phyloP scores from a whole-genome alignment of 1,140 invertebrate genomes.

The Saccostrea cuccullata region DNA sequence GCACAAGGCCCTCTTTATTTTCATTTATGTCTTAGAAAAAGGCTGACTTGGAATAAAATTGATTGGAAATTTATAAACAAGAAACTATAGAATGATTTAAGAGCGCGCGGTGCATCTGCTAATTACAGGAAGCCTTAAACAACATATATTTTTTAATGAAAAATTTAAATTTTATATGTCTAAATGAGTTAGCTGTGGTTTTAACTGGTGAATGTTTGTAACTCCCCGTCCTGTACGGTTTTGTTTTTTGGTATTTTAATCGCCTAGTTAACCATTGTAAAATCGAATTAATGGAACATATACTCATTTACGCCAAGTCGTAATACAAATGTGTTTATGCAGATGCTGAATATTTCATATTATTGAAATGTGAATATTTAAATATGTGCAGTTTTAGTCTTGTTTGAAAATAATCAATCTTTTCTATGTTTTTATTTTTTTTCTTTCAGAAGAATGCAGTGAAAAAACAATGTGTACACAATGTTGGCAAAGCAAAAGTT shows the following conservation, averaged over 20 bases:
- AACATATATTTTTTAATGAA: too few species aligned
- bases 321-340: neutral
- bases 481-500: conserved; percentile 57
- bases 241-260: neutral
- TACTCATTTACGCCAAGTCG: neutral
- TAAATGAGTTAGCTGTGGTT: too few species aligned
- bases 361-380: neutral
- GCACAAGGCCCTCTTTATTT: neutral
- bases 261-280: neutral
- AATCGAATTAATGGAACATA: neutral
- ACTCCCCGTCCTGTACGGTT: too few species aligned
- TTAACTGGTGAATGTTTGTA: too few species aligned
- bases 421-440: neutral
- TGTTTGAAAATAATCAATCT: neutral
- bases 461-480: conserved; percentile 59
- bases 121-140: too few species aligned
- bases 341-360: neutral
- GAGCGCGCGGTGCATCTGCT: neutral
- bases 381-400: neutral
- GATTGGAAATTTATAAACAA: neutral
- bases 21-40: neutral
- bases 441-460: conserved; percentile 59
- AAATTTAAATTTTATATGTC: too few species aligned
- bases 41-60: neutral
- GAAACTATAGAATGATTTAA: neutral